Evolutionary conservation across 1,140 invertebrate genomes (phyloP).

Genomic region (Argopecten irradians): DNA sequence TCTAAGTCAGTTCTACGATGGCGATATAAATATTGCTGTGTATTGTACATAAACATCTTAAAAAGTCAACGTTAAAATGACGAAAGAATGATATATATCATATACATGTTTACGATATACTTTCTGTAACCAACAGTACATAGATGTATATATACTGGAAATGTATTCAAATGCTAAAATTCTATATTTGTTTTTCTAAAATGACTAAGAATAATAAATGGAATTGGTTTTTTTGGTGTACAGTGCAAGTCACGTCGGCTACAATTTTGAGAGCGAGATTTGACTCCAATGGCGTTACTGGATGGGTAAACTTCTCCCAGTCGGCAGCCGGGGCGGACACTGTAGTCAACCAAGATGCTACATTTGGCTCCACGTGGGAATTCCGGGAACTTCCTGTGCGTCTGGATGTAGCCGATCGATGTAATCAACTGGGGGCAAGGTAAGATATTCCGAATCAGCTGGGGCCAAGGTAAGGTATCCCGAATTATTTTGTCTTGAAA

Average conservation of each 20-base stretch:
- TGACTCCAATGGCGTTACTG: conserved; percentile 48
- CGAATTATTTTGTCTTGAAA: not conserved
- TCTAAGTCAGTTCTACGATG: too few relatives aligned
- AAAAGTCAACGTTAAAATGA: too few relatives aligned
- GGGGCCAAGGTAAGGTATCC: not conserved
- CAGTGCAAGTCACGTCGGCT: not conserved
- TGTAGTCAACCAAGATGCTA: conserved; percentile 25
- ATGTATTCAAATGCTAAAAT: too few relatives aligned
- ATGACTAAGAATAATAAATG: too few relatives aligned
- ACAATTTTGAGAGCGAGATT: conserved; percentile 44
- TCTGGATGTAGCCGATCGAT: conserved; percentile 45
- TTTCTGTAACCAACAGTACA: too few relatives aligned
- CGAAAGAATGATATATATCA: too few relatives aligned
- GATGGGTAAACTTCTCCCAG: conserved; percentile 54
- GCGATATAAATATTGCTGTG: too few relatives aligned
- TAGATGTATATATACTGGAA: too few relatives aligned
- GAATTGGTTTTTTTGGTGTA: not conserved
- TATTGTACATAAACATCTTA: too few relatives aligned
- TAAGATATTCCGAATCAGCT: conserved; percentile 42
- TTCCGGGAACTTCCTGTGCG: conserved; percentile 48
- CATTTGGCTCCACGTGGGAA: not conserved
- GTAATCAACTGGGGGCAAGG: conserved; percentile 30
- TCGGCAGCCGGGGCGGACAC: conserved; percentile 27
- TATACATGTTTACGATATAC: too few relatives aligned
- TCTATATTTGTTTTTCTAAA: too few relatives aligned